Conservation (phyloP, 2,797 vertebrate genomes). For the Luscinia luscinia region DNA sequence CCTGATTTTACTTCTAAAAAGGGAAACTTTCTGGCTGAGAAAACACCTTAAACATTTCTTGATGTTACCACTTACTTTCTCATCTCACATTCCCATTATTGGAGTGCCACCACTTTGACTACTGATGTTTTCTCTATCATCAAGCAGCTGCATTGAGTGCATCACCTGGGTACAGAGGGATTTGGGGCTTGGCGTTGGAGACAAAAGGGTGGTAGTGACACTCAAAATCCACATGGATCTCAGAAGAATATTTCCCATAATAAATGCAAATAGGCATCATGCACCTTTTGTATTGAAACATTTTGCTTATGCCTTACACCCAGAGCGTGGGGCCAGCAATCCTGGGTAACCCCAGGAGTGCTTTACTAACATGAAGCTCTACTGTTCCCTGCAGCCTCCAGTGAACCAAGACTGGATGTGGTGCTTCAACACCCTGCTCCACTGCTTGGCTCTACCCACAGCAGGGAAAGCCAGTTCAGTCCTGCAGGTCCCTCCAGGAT, state of each 20-base stretch:
- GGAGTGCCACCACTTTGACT: neutral
- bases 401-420: neutral
- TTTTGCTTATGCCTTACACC: neutral
- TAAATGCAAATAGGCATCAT: neutral
- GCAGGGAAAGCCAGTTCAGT: neutral
- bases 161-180: neutral
- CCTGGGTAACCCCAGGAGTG: fast-evolving
- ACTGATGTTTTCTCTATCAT: neutral
- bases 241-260: neutral
- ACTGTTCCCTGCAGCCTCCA: neutral
- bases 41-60: neutral
- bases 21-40: neutral
- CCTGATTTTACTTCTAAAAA: neutral
- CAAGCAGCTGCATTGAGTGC: neutral
- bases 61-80: neutral
- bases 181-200: neutral
- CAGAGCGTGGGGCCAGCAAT: neutral
- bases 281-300: neutral
- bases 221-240: neutral
- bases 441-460: neutral
- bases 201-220: neutral
- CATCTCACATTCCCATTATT: neutral
- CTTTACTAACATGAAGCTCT: neutral
- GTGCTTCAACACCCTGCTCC: neutral
- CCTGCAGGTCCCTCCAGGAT: neutral